phyloP scores from a whole-genome alignment of 2,888 invertebrate genomes.

The Seira musarum region DNA sequence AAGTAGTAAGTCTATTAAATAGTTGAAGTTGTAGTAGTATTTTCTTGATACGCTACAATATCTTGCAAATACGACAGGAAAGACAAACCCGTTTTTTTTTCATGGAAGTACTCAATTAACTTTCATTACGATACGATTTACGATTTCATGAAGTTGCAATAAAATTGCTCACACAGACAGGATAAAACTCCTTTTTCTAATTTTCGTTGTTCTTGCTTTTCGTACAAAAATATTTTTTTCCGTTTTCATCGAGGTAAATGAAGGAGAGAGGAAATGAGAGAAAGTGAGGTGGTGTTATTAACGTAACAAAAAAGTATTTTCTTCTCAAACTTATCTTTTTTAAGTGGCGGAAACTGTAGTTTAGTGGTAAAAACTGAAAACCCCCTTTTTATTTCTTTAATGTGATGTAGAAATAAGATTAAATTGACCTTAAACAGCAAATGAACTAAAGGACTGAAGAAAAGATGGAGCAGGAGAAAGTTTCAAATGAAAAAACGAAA shows the following conservation, averaged over 20 bases:
- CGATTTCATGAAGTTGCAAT: not conserved
- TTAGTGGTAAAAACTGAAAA: not conserved
- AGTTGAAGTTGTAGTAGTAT: constrained; percentile 15
- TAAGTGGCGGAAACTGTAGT: not conserved
- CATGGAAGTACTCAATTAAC: constrained; percentile 15
- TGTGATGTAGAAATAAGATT: not conserved
- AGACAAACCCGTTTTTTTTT: constrained; percentile 38
- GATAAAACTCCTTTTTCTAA: too few relatives aligned
- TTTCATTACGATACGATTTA: not conserved
- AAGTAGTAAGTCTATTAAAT: too few relatives aligned
- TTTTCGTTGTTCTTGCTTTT: too few relatives aligned
- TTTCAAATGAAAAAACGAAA: not conserved
- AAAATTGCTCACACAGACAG: too few relatives aligned
- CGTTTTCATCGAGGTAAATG: too few relatives aligned
- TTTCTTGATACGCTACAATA: constrained; percentile 24
- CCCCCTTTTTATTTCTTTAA: not conserved
- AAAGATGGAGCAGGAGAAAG: not conserved
- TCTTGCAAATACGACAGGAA: constrained; percentile 31
- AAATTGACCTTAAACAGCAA: not conserved
- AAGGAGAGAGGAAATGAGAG: too few relatives aligned
- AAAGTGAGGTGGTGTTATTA: too few relatives aligned
- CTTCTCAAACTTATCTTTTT: not conserved
- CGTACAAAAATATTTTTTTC: too few relatives aligned
- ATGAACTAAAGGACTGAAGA: not conserved
- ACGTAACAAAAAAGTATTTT: not conserved